Base-by-base conservation (phyloP, 2,888 invertebrate species). In the Cantharis rustica region DNA sequence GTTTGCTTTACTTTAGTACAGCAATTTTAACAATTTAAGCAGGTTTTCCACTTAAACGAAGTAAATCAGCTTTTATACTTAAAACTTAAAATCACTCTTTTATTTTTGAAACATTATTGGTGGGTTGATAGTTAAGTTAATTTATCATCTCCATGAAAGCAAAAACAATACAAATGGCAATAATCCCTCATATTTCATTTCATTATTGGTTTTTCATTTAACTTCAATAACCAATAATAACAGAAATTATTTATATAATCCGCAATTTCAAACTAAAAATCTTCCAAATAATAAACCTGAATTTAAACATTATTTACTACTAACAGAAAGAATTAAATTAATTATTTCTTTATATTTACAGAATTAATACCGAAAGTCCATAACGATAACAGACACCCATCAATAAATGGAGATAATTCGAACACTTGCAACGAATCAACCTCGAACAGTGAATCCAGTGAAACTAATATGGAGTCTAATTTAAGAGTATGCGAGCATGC, bases 401-500 rank as follows among this genome's bases (percentile, higher is more conserved):
- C 26, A 0, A 2, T 1, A 26, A 26, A 26, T 2, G 10, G 10
- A 10, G 26, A 31, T 13, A 31, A 11, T 31, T 0, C 13, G 11
- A 31, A 66, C 7, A 20, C 17, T 20, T 64, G 64, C 64, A 64
- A 16, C 17, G 64, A 64, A 64, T 20, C 64, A 23, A 23, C 23
- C 9, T 10, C 4, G 1, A 20, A n/a, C 11, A 3, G 20, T 0
- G 13, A 20, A 2, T 20, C 64, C 5, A 0, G 2, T 13, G 64
- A 66, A 15, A 10, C 0, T 15, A 20, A 66, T 23, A 23, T 68
- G 66, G 10, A 68, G 13, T 16, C 66, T 7, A 31, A 68, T 31
- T 11, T 72, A 16, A 61, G 61, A 61, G 68, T 71, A 23, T 80
- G 79, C 62, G 76, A 79, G 68, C 72, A 74, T 17, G 72, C 78